Evolutionary conservation across 2,888 invertebrate species (phyloP).

Genomic region (Siphlonurus alternatus): DNA sequence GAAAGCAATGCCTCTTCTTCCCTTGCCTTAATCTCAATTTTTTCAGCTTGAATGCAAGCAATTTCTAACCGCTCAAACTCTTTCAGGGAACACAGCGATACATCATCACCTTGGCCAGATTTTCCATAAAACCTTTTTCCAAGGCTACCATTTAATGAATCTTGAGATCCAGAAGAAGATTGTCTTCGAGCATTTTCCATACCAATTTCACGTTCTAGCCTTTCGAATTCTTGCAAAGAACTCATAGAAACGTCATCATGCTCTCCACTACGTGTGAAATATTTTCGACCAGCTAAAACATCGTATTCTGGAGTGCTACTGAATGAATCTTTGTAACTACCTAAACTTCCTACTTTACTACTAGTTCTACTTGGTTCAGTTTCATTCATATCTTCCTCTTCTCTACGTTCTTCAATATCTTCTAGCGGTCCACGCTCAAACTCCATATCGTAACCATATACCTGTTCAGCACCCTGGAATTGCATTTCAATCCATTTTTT

Average conservation of each 20-base stretch:
- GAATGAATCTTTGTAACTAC: conserved; percentile 58
- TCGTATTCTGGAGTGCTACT: conserved; percentile 89
- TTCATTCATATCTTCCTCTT: conserved; percentile 66
- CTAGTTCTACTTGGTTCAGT: conserved; percentile 47
- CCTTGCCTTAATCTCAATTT: conserved; percentile 64
- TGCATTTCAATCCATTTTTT: conserved; percentile 86
- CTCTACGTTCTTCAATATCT: conserved; percentile 59
- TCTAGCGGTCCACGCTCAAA: conserved; percentile 70
- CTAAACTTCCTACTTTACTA: conserved; percentile 57
- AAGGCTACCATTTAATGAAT: conserved; percentile 64
- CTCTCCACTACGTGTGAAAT: conserved; percentile 65
- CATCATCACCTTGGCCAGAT: conserved; percentile 65
- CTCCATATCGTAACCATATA: conserved; percentile 52
- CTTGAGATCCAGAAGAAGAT: conserved; percentile 59
- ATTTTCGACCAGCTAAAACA: conserved; percentile 64
- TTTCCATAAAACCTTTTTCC: conserved; percentile 52
- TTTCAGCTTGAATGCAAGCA: conserved; percentile 68
- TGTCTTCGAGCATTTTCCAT: conserved; percentile 51
- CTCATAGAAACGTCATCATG: conserved; percentile 85
- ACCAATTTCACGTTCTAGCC: conserved; percentile 66
- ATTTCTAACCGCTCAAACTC: conserved; percentile 87
- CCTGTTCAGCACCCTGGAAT: conserved; percentile 43
- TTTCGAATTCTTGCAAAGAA: conserved; percentile 88
- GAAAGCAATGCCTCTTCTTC: conserved; percentile 66
- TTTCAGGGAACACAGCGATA: conserved; percentile 71